Evolutionary conservation across 2,797 vertebrate species (phyloP), one percentile per base, ranked within the genome.

Genomic region (Tachyglossus aculeatus): DNA sequence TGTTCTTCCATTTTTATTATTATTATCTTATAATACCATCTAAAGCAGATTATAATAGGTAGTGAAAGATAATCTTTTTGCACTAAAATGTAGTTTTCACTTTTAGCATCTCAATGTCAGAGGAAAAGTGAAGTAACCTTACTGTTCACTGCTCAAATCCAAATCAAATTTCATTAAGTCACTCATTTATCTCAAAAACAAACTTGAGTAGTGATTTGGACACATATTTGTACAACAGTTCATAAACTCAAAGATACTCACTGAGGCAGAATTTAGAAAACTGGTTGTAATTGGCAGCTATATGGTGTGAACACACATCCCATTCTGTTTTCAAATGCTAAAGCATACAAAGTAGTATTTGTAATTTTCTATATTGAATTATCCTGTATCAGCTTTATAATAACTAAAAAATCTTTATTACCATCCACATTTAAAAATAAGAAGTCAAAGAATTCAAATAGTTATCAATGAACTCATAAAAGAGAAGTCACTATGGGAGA

Each of bases 1-100:
- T 73, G 82, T 77, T 71, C 61, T 68, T 86, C 32, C 9, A 43
- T 76, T 68, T 79, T 14, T 6, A 15, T 72, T 60, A 47, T 24
- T 60, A 29, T 62, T 79, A 54, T 27, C 22, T 36, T 4, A 19
- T 61, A 78, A 52, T 76, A 64, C 38, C n/a, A 18, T 31, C 10
- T 29, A 71, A 83, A 86, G 56, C 29, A 72, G 11, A 3, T 60
- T 61, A 52, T 1, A 81, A 77, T 27, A 7, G 25, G 56, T 44
- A 58, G 37, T 32, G 50, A 15, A 34, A 33, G 7, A 39, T 37
- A 70, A 72, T 5, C 0, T 40, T 15, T 55, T 25, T 55, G 4
- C 10, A 63, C 52, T 33, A 59, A 62, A 37, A 60, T 11, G 9
- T 29, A 32, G 39, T 14, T 25, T 57, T 12, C 9, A 2, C 25